Conservation (phyloP, 2,113 vertebrate species). For the Noctilio leporinus region DNA sequence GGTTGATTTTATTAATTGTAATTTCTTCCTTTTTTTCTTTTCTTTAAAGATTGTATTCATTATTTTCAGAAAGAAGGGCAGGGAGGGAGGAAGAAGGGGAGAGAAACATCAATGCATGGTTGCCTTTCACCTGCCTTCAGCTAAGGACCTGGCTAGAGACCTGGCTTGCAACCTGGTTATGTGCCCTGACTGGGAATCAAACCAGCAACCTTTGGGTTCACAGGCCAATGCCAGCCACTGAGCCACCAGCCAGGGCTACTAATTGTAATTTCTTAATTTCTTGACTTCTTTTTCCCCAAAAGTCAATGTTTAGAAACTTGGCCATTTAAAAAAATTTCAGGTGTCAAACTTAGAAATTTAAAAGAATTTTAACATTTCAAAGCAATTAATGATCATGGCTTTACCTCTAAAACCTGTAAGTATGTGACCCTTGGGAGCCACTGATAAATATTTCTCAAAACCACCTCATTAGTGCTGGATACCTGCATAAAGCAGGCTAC, state of each 20-base stretch:
- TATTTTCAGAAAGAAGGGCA: no score
- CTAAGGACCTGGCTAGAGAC: no score
- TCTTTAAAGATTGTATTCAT: no score
- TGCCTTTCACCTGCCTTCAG: no score
- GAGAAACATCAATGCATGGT: no score
- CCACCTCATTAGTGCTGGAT: not conserved
- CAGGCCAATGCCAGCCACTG: no score
- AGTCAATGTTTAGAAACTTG: not conserved
- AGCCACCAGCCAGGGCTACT: no score
- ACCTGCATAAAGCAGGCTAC: not conserved
- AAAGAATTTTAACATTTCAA: not conserved
- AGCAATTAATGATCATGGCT: not conserved
- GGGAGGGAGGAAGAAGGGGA: no score
- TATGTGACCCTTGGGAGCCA: not conserved
- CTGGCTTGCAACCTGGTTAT: no score
- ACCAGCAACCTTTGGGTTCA: no score
- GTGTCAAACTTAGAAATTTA: constrained; percentile 8
- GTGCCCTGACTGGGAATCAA: no score
- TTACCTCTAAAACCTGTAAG: not conserved
- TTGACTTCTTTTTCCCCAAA: not conserved
- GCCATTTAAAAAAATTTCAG: not conserved
- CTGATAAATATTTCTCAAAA: not conserved
- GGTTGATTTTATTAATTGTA: not conserved
- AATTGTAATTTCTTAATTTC: constrained; percentile 12
- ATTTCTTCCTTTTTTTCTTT: no score